Conservation (phyloP, 2,113 vertebrate genomes). For the Mobula birostris region DNA sequence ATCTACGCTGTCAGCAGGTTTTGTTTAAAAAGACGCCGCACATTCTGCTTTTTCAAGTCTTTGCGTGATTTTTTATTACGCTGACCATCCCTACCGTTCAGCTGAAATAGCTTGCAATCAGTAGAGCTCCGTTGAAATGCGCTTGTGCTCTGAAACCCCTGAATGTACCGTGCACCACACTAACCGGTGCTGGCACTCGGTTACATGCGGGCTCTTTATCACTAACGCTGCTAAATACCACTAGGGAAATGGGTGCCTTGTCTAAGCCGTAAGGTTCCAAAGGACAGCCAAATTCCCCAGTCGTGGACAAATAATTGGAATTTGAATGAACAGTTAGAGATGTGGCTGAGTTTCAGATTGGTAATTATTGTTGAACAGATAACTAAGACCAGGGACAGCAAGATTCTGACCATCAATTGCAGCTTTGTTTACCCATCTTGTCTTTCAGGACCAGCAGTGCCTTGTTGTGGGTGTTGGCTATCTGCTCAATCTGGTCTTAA, state of each 20-base stretch:
- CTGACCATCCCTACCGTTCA: background rate
- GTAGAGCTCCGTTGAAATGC: background rate
- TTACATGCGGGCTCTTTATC: background rate
- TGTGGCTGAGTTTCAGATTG: background rate
- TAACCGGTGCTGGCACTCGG: too few relatives aligned
- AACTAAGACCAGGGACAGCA: background rate
- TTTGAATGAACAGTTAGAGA: background rate
- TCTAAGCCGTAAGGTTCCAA: background rate
- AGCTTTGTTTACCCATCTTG: background rate
- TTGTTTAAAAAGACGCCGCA: background rate
- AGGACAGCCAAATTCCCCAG: background rate
- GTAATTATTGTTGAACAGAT: background rate
- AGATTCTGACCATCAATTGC: background rate
- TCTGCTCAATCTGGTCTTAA: slow-evolving; percentile 20
- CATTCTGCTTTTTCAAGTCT: background rate
- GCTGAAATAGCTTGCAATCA: background rate
- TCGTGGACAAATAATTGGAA: background rate
- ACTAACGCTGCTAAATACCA: background rate
- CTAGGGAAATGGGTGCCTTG: background rate
- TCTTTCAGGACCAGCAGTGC: background rate
- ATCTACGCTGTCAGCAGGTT: background rate
- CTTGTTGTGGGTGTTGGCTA: background rate
- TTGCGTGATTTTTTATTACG: background rate
- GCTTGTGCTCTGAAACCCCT: too few relatives aligned
- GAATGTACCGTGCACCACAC: background rate